Evolutionary conservation across 1,140 invertebrate genomes (phyloP), one percentile per base, ranked within the genome.

Genomic region (Drosophila melanica): DNA sequence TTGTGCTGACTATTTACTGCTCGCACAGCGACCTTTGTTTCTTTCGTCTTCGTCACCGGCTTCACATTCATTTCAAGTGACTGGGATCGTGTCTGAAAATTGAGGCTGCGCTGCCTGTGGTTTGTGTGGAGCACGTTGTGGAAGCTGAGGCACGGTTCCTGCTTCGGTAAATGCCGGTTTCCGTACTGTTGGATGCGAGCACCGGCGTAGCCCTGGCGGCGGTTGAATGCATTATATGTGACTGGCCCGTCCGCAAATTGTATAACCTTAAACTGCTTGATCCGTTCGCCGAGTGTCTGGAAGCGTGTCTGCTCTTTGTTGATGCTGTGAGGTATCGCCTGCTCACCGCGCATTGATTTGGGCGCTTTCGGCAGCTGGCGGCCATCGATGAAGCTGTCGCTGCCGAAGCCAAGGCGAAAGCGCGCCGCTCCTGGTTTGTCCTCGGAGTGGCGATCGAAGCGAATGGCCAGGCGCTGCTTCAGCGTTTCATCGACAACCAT

Each of bases 201-300:
- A n/a, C 30, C 27, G 20, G 12, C 62, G 2, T 37, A 33, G 57
- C 41, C 27, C 12, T 39, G 70, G 7, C 63, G 63, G 2, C 81
- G 70, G 39, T 72, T 30, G 30, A 86, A 81, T n/a, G 74, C 70
- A n/a, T 71, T 47, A 39, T 12, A 47, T 37, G 44, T 51, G 1
- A 65, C 81, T 1, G 81, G 81, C 4, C 81, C 81, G 35, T 85
- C 81, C 1, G 81, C 77, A 18, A 86, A 85, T 27, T 85, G 81
- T 14, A 78, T 81, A 9, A 64, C 62, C 18, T 75, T 58, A 33
- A 85, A 85, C 39, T 65, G 81, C 8, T 50, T 57, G 18, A 75
- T 55, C 14, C 77, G 77, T 12, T 85, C 77, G 44, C 74, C 77
- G 16, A 86, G 20, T 12, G 74, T 67, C 14, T 78, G 74, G 23